A percentile compares a stretch with the other conserved stretches of the same genome.
Evolutionary conservation across 1,140 invertebrate species (phyloP).

Genomic region (Zaprionus tsacasi): DNA sequence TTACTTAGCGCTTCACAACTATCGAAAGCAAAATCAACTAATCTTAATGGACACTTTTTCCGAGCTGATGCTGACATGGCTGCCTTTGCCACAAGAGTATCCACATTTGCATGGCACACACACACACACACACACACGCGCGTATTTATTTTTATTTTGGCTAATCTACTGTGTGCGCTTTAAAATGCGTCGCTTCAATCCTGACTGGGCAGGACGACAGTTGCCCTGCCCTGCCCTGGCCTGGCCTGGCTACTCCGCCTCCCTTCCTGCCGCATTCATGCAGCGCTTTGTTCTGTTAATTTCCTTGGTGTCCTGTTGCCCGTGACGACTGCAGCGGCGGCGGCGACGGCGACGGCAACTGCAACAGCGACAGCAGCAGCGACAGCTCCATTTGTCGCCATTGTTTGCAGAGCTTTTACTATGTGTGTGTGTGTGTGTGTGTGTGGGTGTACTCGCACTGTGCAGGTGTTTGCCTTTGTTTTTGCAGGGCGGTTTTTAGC

Average conservation of each 20-base stretch:
- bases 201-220: not conserved
- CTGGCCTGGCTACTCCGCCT: not conserved
- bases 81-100: constrained; percentile 2
- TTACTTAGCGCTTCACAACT: constrained; percentile 69
- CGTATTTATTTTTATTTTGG: constrained; percentile 18
- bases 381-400: constrained; percentile 69
- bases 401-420: constrained; percentile 62
- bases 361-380: constrained; percentile 33
- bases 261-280: constrained; percentile 28
- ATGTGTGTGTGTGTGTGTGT: constrained; percentile 34
- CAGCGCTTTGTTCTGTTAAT: constrained; percentile 72
- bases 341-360: not conserved
- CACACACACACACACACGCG: not conserved
- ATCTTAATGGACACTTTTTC: constrained; percentile 77
- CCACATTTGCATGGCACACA: not conserved
- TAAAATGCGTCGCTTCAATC: constrained; percentile 33
- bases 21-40: constrained; percentile 80
- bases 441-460: constrained; percentile 15
- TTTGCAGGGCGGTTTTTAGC: constrained; percentile 73
- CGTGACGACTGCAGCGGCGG: constrained; percentile 47
- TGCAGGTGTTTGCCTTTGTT: constrained; percentile 75
- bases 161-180: constrained; percentile 37
- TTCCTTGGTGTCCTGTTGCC: constrained; percentile 77
- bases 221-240: constrained; percentile 5
- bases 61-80: constrained; percentile 64